Evolutionary conservation across 2,113 vertebrate genomes (phyloP), one percentile per base, ranked within the genome.

Genomic region (Mystacornis crossleyi): DNA sequence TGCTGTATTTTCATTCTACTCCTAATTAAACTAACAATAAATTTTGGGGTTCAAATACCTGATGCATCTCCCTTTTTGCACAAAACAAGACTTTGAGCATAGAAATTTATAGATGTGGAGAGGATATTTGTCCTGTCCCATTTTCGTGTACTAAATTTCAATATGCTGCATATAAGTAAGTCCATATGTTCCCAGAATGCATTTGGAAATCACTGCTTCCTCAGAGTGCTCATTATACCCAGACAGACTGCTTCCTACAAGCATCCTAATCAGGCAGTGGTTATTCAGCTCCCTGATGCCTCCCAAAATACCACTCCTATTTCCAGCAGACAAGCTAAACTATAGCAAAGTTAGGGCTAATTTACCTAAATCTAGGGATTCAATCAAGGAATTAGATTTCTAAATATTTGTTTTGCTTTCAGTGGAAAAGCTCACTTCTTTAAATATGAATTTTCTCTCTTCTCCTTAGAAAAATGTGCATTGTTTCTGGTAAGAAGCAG

Each of bases 191-290:
- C 72, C 80, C 93, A 84, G 77, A 92, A 94, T 89, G 55, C 28
- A 4, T 71, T 66, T 90, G 86, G 72, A 95, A 73, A 89, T 84
- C 7, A 3, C n/a, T 74, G 55, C 36, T 92, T 83, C 91, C 89
- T 92, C 72, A 64, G 55, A 66, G 40, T 78, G 53, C 80, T 92
- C 6, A 0, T 89, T 95, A 91, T 58, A 78, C 19, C 14, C 42
- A 81, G 81, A 81, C n/a, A 94, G 89, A 86, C 47, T 62, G 67
- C 74, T 91, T 91, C 43, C 65, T 84, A 61, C 55, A 75, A 74
- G 40, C 51, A 89, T 50, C n/a, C 53, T 87, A 83, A 91, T 38
- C 47, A 93, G 64, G 34, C 50, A 90, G 40, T 70, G 38, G 54
- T 90, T 89, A 66, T 82, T 67, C 60, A 83, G 58, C 26, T 95